phyloP scores from a whole-genome alignment of 2,888 invertebrate genomes.

The Stictocephala bisonia region DNA sequence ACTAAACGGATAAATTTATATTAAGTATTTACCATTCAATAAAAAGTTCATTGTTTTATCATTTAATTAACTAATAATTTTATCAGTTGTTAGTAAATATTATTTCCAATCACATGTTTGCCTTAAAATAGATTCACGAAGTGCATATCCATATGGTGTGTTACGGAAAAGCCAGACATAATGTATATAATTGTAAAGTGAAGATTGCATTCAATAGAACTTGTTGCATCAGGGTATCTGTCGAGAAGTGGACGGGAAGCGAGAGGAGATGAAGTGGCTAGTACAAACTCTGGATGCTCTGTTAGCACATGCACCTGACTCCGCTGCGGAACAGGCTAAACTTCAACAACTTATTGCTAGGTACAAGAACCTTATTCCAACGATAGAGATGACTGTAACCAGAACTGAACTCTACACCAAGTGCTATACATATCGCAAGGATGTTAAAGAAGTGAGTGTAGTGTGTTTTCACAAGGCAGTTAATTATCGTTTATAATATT shows the following conservation, averaged over 20 bases:
- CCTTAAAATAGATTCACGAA: no score
- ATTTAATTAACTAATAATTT: no score
- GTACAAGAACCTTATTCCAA: constrained; percentile 91
- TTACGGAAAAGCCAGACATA: no score
- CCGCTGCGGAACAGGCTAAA: constrained; percentile 81
- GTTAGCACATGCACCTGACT: constrained; percentile 85
- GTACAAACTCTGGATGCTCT: constrained; percentile 91
- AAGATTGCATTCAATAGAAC: no score
- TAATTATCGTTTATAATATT: not conserved
- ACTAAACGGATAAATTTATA: no score
- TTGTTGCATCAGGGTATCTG: constrained; percentile 78
- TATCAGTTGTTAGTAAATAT: no score
- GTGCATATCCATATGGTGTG: no score
- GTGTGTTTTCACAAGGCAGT: not conserved
- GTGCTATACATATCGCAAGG: constrained; percentile 91
- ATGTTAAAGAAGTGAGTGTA: constrained; percentile 75
- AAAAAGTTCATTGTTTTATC: no score
- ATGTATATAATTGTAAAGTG: no score
- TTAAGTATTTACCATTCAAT: no score
- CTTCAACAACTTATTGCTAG: constrained; percentile 86
- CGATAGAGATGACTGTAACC: constrained; percentile 92
- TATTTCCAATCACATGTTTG: no score
- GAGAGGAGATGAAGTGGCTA: constrained; percentile 96
- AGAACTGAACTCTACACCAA: constrained; percentile 93
- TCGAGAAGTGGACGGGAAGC: constrained; percentile 88